These are phyloP conservation scores for Plectropomus leopardus DNA, from an alignment of 2,113 vertebrate genomes.

Conservation along the genomic window DNA sequence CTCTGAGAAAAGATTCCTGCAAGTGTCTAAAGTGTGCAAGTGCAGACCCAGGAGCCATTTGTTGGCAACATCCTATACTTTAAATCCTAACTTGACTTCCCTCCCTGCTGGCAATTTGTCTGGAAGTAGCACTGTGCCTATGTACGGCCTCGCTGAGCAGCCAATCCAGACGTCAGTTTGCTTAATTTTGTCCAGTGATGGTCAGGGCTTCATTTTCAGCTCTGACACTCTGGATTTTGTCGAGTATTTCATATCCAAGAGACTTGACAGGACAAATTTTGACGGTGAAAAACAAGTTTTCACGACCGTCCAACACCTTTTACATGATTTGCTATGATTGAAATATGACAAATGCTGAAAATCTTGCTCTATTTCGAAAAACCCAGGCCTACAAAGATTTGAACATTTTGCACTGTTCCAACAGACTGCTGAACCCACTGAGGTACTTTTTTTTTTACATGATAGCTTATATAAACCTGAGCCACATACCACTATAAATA, in stretches of 20 bases:
- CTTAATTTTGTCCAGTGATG: neutral
- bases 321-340: neutral
- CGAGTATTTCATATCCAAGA: neutral
- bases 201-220: neutral
- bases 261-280: neutral
- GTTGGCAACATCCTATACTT: neutral
- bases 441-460: constrained; percentile 13
- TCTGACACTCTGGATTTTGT: neutral
- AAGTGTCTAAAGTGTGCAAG: constrained; percentile 28
- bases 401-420: neutral
- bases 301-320: neutral
- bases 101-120: neutral
- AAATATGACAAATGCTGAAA: neutral
- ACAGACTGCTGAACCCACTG: neutral
- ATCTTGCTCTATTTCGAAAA: neutral
- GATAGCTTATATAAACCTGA: constrained; percentile 36
- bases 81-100: neutral
- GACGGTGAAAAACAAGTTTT: neutral
- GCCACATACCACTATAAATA: constrained; percentile 24
- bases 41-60: neutral
- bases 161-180: neutral
- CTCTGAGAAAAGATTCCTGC: constrained; percentile 15
- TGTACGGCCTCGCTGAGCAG: neutral
- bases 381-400: neutral
- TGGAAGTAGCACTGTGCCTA: neutral